Evolutionary conservation across 2,113 vertebrate species (phyloP).

Genomic region (Nettapus auritus): DNA sequence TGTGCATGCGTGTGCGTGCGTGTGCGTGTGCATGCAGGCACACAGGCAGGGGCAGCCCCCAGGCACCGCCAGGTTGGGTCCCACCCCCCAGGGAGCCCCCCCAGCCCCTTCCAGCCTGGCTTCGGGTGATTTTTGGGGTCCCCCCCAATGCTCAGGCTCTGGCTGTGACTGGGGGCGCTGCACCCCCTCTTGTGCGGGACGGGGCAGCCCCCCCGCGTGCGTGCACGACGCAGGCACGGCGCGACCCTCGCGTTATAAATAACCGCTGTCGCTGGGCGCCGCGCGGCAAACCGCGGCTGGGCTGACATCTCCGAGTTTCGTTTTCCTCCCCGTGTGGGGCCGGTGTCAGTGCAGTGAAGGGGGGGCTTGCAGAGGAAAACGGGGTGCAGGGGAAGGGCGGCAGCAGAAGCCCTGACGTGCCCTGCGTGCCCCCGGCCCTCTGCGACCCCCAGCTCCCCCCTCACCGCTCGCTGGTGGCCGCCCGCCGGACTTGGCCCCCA

Average conservation of each 20-base stretch:
- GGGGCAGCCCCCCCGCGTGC: neutral
- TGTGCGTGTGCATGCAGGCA: neutral
- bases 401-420: neutral
- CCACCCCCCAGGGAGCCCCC: neutral
- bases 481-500: neutral
- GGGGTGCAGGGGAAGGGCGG: neutral
- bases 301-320: neutral
- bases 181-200: neutral
- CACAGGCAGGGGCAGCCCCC: neutral
- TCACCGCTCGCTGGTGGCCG: neutral
- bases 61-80: neutral
- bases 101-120: neutral
- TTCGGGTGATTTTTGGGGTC: neutral
- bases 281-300: conserved; percentile 4
- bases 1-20: neutral
- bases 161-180: too few species aligned
- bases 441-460: neutral
- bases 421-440: neutral
- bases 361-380: neutral
- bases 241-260: conserved; percentile 13
- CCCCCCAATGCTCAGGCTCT: neutral
- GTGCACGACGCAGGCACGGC: rapidly evolving
- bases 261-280: neutral
- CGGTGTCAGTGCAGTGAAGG: neutral
- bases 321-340: neutral